Evolutionary conservation across 2,888 invertebrate genomes (phyloP).

Genomic region (Autographa gamma): DNA sequence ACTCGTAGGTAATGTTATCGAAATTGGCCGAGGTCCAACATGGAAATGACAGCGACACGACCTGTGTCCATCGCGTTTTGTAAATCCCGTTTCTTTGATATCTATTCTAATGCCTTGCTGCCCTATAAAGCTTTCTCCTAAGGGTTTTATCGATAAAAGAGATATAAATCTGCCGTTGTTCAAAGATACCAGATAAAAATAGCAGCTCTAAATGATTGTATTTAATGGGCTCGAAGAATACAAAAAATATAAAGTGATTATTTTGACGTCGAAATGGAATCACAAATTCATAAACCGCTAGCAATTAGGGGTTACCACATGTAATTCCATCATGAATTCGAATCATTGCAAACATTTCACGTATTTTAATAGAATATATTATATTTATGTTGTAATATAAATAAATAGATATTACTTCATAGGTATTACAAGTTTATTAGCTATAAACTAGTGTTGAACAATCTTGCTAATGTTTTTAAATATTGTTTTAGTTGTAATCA

Average conservation of each 20-base stretch:
- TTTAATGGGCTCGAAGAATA: background rate
- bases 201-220: background rate
- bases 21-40: slow-evolving; percentile 58
- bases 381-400: too few relatives aligned
- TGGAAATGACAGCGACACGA: slow-evolving; percentile 53
- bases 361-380: too few relatives aligned
- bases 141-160: slow-evolving; percentile 16
- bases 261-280: background rate
- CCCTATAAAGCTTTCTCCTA: slow-evolving; percentile 13
- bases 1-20: slow-evolving; percentile 39
- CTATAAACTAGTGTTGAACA: too few relatives aligned
- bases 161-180: slow-evolving; percentile 16
- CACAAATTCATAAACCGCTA: background rate
- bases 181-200: background rate
- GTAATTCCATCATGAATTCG: too few relatives aligned
- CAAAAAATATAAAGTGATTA: background rate
- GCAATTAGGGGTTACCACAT: background rate
- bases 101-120: slow-evolving; percentile 6
- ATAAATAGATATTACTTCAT: too few relatives aligned
- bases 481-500: too few relatives aligned
- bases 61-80: slow-evolving; percentile 56
- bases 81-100: slow-evolving; percentile 34
- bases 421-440: too few relatives aligned
- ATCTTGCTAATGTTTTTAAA: too few relatives aligned
- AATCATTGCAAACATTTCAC: too few relatives aligned